phyloP scores from a whole-genome alignment of 2,888 invertebrate species.

The Dolomedes plantarius region DNA sequence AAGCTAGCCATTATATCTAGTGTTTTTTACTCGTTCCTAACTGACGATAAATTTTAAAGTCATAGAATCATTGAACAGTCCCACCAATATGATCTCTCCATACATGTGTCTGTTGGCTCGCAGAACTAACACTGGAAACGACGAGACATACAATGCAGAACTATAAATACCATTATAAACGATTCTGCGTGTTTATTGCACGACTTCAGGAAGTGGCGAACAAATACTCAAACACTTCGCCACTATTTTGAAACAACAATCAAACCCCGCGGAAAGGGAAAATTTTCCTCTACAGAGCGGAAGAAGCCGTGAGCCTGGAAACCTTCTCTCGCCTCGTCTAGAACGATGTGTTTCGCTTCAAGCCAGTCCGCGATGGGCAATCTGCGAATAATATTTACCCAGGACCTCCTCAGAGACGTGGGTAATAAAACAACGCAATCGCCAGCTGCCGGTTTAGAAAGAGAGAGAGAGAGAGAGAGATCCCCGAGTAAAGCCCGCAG shows the following conservation, averaged over 20 bases:
- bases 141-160: too few relatives aligned
- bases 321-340: neutral
- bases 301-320: neutral
- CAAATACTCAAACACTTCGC: neutral
- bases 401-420: constrained; percentile 37
- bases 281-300: neutral
- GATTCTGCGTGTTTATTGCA: neutral
- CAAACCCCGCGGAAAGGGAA: neutral
- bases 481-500: constrained; percentile 33
- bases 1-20: too few relatives aligned
- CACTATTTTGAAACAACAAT: constrained; percentile 1
- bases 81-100: too few relatives aligned
- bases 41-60: too few relatives aligned
- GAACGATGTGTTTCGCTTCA: neutral
- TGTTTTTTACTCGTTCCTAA: too few relatives aligned
- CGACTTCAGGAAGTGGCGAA: neutral
- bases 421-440: constrained; percentile 39
- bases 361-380: constrained; percentile 21
- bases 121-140: too few relatives aligned
- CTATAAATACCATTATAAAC: too few relatives aligned
- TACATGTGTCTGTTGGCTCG: too few relatives aligned
- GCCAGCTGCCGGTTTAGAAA: neutral
- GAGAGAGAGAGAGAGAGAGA: too few relatives aligned
- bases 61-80: too few relatives aligned
- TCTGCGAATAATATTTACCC: constrained; percentile 68